Percentiles rank a stretch among this genome's conserved stretches.
Conservation (phyloP, 2,888 invertebrate species). For the Drosophila cracens region DNA sequence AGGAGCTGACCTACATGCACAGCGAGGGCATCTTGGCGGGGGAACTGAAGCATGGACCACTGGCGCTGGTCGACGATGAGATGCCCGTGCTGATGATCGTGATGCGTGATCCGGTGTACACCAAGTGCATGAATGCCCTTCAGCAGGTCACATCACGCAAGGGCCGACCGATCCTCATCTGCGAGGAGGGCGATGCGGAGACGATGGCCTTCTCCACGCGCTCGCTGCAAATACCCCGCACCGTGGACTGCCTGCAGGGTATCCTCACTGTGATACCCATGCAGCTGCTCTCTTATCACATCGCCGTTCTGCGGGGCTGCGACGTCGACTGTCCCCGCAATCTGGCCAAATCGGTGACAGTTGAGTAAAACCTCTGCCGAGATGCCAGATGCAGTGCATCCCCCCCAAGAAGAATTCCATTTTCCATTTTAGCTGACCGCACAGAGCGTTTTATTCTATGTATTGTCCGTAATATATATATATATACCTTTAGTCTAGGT, state of each 20-base stretch:
- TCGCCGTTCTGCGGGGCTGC: constrained; percentile 96
- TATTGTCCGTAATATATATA: constrained; percentile 13
- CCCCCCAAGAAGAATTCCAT: constrained; percentile 59
- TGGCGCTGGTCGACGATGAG: constrained; percentile 97
- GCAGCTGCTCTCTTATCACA: constrained; percentile 98
- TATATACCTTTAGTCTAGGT: constrained; percentile 1
- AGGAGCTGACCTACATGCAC: constrained; percentile 99
- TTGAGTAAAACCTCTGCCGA: constrained; percentile 88
- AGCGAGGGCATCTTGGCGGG: constrained; percentile 99
- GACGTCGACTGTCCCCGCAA: constrained; percentile 99
- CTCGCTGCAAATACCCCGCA: constrained; percentile 94
- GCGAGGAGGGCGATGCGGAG: constrained; percentile 95
- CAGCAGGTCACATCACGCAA: constrained; percentile 97
- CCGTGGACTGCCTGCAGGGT: constrained; percentile 97
- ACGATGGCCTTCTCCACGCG: constrained; percentile 91
- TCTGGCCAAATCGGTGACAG: constrained; percentile 98
- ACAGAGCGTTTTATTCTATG: constrained; percentile 23
- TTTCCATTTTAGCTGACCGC: constrained; percentile 51
- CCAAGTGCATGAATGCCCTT: constrained; percentile 98
- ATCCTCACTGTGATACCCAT: constrained; percentile 98
- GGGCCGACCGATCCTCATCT: constrained; percentile 96
- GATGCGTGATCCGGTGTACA: constrained; percentile 96
- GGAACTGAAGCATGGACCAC: constrained; percentile 98
- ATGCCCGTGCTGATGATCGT: constrained; percentile 99
- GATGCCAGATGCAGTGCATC: not conserved